Conservation (phyloP, 2,797 vertebrate genomes). For the Danio aesculapii region DNA sequence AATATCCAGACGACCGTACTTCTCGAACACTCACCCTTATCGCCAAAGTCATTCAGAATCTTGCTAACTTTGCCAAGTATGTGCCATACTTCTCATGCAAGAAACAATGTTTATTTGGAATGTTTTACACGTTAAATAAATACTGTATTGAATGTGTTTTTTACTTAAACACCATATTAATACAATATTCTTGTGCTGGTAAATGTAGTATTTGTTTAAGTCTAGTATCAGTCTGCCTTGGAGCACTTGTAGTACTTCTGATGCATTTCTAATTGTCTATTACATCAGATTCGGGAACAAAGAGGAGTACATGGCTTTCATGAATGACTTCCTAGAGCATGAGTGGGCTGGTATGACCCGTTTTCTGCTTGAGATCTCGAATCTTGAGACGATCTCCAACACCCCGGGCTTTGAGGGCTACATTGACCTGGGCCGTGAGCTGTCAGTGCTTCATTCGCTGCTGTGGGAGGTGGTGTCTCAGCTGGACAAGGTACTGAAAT, state of each 20-base stretch:
- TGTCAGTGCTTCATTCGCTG: conserved; percentile 92
- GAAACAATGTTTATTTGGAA: not conserved
- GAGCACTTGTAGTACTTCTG: not conserved
- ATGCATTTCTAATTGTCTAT: not conserved
- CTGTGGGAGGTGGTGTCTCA: conserved; percentile 96
- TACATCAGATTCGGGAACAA: conserved; percentile 92
- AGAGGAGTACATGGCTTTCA: conserved; percentile 98
- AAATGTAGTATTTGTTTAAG: not conserved
- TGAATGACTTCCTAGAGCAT: conserved; percentile 97
- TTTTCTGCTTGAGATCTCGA: conserved; percentile 94
- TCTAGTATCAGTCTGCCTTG: not conserved
- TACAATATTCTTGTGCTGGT: not conserved
- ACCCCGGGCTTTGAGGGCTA: conserved; percentile 94
- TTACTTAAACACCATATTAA: not conserved
- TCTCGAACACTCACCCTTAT: conserved; percentile 94
- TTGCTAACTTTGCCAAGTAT: conserved; percentile 97
- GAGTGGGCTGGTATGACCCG: conserved; percentile 97
- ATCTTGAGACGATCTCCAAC: conserved; percentile 90
- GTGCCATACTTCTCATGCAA: not conserved
- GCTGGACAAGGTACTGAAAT: conserved; percentile 89
- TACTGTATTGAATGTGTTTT: too few species aligned
- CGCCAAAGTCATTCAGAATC: conserved; percentile 98
- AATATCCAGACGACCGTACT: conserved; percentile 93
- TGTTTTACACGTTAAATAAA: not conserved
- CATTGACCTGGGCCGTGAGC: conserved; percentile 94